Evolutionary conservation across 37 sponge, comb jelly and placozoan genomes (phyloP).

Genomic region (Spongilla lacustris): DNA sequence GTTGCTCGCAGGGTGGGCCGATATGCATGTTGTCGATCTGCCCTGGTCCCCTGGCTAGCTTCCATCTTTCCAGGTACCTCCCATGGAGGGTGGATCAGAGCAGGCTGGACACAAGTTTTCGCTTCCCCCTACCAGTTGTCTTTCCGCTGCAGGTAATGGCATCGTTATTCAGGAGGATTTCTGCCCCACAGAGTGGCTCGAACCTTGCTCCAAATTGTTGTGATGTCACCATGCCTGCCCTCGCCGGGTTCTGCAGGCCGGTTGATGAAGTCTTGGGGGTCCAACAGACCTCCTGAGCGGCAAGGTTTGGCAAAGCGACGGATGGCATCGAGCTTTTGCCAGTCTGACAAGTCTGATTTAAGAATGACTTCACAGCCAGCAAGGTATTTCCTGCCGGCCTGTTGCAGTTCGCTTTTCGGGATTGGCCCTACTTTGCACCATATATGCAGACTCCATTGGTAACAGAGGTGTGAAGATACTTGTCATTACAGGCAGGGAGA

Average conservation of each 20-base stretch:
- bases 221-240: not conserved
- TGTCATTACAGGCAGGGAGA: no score
- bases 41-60: constrained; percentile 39
- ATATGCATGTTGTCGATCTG: not conserved
- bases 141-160: not conserved
- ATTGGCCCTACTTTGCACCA: no score
- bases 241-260: not conserved
- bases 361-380: not conserved
- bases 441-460: no score
- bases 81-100: not conserved
- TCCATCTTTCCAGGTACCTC: not conserved
- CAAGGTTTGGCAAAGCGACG: not conserved
- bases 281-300: not conserved
- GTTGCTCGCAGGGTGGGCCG: constrained; percentile 23
- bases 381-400: not conserved
- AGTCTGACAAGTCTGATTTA: not conserved
- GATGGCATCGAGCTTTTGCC: not conserved
- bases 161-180: not conserved
- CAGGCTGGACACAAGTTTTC: not conserved
- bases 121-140: not conserved
- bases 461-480: no score
- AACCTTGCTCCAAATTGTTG: not conserved
- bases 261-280: not conserved
- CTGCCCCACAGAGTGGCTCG: not conserved
- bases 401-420: no score